Conservation (phyloP, 2,888 invertebrate species). For the Cryptophagus acutangulus region DNA sequence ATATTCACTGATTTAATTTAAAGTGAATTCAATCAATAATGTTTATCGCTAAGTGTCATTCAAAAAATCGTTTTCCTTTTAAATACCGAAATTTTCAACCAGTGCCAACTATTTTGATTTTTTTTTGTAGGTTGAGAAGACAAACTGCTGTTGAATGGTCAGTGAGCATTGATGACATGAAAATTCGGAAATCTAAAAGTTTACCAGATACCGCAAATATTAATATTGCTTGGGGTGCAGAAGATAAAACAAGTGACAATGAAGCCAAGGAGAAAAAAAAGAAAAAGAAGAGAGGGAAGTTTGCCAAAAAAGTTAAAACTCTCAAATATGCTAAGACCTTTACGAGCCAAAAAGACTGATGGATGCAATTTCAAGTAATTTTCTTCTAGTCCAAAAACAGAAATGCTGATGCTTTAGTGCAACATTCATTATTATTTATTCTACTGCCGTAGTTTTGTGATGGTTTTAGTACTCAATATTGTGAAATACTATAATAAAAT, state of each 20-base stretch:
- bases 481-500: too few relatives aligned
- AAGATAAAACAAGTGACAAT: slow-evolving; percentile 17
- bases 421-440: too few relatives aligned
- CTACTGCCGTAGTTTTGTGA: slow-evolving; percentile 5
- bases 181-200: slow-evolving; percentile 38
- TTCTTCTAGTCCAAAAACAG: too few relatives aligned
- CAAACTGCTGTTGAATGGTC: slow-evolving; percentile 31
- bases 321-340: too few relatives aligned
- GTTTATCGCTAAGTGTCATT: neutral
- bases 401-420: too few relatives aligned
- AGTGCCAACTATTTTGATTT: neutral
- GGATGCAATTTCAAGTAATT: too few relatives aligned
- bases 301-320: slow-evolving; percentile 39
- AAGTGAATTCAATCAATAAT: slow-evolving; percentile 4
- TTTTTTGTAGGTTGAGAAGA: slow-evolving; percentile 31
- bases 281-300: slow-evolving; percentile 40
- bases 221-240: too few relatives aligned
- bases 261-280: slow-evolving; percentile 29
- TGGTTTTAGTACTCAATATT: too few relatives aligned
- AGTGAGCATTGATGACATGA: slow-evolving; percentile 13
- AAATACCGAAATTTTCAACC: neutral
- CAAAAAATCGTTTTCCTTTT: neutral
- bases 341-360: too few relatives aligned
- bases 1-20: too few relatives aligned
- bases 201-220: slow-evolving; percentile 38